Evolutionary conservation across 1,140 invertebrate genomes (phyloP).

Genomic region (Drosophila orosa): DNA sequence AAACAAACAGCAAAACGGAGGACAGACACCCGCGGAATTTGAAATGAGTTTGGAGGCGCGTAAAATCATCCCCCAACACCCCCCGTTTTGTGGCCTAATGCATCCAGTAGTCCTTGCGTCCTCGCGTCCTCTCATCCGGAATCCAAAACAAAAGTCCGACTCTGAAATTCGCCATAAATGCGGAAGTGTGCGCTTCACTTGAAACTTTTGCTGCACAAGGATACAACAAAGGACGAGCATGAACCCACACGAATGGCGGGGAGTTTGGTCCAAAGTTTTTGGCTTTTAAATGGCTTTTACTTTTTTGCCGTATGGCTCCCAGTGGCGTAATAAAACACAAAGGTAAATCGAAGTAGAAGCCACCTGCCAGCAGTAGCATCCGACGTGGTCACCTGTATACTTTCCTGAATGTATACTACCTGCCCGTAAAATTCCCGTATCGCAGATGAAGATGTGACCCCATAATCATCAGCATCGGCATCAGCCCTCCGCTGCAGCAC

Average conservation of each 20-base stretch:
- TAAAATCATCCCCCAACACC: neutral
- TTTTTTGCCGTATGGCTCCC: constrained; percentile 78
- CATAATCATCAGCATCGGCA: constrained; percentile 32
- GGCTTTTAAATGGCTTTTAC: constrained; percentile 83
- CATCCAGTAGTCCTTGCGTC: constrained; percentile 19
- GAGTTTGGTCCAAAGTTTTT: constrained; percentile 68
- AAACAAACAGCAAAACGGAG: constrained; percentile 47
- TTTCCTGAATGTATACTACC: constrained; percentile 32
- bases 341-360: constrained; percentile 76
- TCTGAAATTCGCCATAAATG: constrained; percentile 71
- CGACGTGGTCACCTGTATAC: constrained; percentile 21
- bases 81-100: constrained; percentile 48
- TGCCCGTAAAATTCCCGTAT: constrained; percentile 56
- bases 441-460: constrained; percentile 25
- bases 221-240: constrained; percentile 38
- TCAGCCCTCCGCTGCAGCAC: constrained; percentile 33
- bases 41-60: constrained; percentile 47
- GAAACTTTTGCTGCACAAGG: constrained; percentile 57
- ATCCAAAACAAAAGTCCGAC: constrained; percentile 66
- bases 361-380: constrained; percentile 43
- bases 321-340: constrained; percentile 80
- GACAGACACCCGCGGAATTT: constrained; percentile 57
- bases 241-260: constrained; percentile 28
- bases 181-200: constrained; percentile 56
- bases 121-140: neutral